phyloP scores from a whole-genome alignment of 2,113 vertebrate genomes.

The Crotalus viridis region DNA sequence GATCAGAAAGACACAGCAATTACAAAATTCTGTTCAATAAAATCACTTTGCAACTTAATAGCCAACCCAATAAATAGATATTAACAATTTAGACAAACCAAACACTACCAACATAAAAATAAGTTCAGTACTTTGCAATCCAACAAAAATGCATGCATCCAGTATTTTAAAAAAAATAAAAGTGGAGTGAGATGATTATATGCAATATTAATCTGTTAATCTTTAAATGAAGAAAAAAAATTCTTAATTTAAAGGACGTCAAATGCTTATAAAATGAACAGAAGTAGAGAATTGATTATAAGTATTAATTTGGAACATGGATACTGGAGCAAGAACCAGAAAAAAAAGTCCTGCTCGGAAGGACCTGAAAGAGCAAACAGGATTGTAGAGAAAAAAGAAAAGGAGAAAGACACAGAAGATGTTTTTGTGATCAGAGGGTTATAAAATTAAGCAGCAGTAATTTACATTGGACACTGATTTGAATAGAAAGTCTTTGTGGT shows the following conservation, averaged over 20 bases:
- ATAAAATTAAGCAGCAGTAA: no score
- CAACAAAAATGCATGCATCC: no score
- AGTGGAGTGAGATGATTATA: not conserved
- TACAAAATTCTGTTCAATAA: not conserved
- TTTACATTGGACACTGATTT: no score
- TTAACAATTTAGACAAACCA: not conserved
- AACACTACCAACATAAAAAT: not conserved
- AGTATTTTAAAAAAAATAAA: no score
- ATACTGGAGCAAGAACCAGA: not conserved
- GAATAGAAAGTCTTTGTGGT: no score
- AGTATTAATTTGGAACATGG: not conserved
- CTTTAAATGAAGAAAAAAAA: not conserved
- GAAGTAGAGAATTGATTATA: not conserved
- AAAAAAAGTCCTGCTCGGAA: not conserved
- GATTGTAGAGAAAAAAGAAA: not conserved
- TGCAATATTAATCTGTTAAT: not conserved
- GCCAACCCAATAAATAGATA: not conserved
- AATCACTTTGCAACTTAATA: not conserved
- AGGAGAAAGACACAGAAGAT: not conserved
- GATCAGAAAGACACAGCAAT: not conserved
- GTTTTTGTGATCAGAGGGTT: not conserved
- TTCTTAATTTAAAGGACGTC: not conserved
- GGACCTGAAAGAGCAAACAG: not conserved
- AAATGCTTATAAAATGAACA: not conserved
- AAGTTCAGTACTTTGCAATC: not conserved